These are phyloP conservation scores for Drosophila parabipectinata DNA, from an alignment of 1,140 invertebrate species.

Conservation along the genomic window DNA sequence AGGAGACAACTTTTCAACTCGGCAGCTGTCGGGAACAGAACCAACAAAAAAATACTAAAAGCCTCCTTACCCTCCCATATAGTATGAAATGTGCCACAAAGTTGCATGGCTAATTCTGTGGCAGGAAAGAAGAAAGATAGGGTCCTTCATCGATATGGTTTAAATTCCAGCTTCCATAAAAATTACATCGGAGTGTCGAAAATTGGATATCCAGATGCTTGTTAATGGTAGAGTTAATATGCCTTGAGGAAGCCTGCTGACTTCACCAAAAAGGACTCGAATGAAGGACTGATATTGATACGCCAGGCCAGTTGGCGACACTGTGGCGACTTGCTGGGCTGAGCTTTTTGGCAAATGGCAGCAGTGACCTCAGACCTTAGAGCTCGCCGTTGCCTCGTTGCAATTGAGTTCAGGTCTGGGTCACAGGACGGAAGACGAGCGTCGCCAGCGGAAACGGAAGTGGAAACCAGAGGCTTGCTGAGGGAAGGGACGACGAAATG, in stretches of 20 bases:
- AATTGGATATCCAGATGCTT: not conserved
- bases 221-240: not conserved
- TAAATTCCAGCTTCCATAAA: no score
- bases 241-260: not conserved
- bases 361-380: conserved; percentile 35
- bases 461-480: not conserved
- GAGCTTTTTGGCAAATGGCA: conserved; percentile 61
- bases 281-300: conserved; percentile 30
- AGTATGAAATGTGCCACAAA: conserved; percentile 7
- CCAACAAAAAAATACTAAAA: not conserved
- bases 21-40: not conserved
- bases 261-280: not conserved
- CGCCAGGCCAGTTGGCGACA: conserved; percentile 49
- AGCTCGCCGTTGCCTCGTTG: conserved; percentile 10
- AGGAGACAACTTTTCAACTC: conserved; percentile 17
- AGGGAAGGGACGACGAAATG: not conserved
- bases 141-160: not conserved
- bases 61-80: not conserved
- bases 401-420: conserved; percentile 24
- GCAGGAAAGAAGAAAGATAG: not conserved
- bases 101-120: conserved; percentile 24
- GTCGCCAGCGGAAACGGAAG: conserved; percentile 44
- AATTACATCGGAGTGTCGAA: no score
- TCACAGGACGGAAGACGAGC: conserved; percentile 10
- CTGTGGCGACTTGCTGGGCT: conserved; percentile 17